These are phyloP conservation scores for Dusona sp. DNA, from an alignment of 2,888 invertebrate species.

Conservation along the genomic window DNA sequence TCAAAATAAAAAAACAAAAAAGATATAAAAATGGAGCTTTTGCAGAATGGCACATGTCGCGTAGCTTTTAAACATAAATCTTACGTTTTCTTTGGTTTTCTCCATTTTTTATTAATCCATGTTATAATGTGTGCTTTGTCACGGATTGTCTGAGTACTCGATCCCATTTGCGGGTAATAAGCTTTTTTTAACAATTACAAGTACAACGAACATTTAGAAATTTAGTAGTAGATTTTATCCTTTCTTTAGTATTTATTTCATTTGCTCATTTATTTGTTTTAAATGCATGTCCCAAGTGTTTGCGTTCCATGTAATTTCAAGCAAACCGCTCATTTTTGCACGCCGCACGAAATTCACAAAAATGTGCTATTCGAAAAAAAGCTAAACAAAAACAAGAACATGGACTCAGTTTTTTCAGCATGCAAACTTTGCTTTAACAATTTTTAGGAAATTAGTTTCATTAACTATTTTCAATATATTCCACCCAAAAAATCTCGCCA, in stretches of 20 bases:
- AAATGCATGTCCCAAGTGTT: not conserved
- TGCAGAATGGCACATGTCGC: constrained; percentile 41
- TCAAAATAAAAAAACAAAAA: not conserved
- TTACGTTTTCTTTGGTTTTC: constrained; percentile 21
- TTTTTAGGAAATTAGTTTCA: not conserved
- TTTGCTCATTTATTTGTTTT: not conserved
- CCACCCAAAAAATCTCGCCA: not conserved
- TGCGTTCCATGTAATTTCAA: not conserved
- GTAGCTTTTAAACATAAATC: constrained; percentile 48
- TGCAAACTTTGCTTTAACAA: not conserved
- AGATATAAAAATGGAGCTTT: constrained; percentile 20
- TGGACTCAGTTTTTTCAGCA: not conserved
- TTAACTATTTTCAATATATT: not conserved
- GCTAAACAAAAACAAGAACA: not conserved
- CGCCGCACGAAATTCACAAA: not conserved
- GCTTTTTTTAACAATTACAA: constrained; percentile 64
- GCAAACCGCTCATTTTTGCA: not conserved
- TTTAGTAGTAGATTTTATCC: constrained; percentile 47
- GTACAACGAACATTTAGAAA: constrained; percentile 42
- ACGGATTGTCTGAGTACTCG: constrained; percentile 76
- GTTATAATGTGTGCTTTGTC: constrained; percentile 75
- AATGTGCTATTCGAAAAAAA: not conserved
- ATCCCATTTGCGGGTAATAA: constrained; percentile 75
- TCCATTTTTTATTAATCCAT: constrained; percentile 71
- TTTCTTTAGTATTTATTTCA: not conserved